Evolutionary conservation across 92 coral and sea anemone genomes (phyloP), one percentile per base, ranked within the genome.

Genomic region (Phymanthus crucifer): DNA sequence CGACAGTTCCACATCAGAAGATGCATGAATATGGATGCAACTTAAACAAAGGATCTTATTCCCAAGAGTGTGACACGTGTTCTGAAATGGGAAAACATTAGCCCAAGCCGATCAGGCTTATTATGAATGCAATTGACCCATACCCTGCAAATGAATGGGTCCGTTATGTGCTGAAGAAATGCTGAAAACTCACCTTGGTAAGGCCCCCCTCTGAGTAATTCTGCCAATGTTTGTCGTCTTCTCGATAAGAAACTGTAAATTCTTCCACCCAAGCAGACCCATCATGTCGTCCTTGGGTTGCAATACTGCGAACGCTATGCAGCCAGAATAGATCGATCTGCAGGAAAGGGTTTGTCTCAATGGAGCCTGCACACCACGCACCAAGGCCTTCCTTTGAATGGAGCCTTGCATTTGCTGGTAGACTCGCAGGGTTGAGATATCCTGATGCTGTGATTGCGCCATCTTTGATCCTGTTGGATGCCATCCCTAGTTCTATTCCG

Each of bases 361-460:
- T 80, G n/a, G 26, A 6, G 18, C 68, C 72, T 33, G 91, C 73
- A 67, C 91, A 88, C 91, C 91, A 88, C 23, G 88, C 88, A 38
- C 81, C 86, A n/a, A 83, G 69, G 24, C 90, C 90, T 40, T 75
- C 58, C 38, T 38, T 46, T 18, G 73, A 68, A 68, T 70, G n/a
- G 32, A 88, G 81, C 33, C 91, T 75, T 18, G 85, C 88, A 85
- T 78, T 84, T 70, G 73, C 71, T 26, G 91, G 88, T 43, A 70
- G 50, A 13, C 82, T 84, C 43, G 74, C 78, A 3, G 83, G 80
- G 72, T 71, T 67, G 33, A 74, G 69, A 73, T 79, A 75, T 61
- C 84, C 75, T 40, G 88, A 83, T 56, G 91, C 86, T 16, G 91
- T 79, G 38, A 88, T 48, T 38, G 91, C 88, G 65, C 68, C 73